Evolutionary conservation across 2,797 vertebrate species (phyloP).

Genomic region (Pipistrellus pipistrellus): DNA sequence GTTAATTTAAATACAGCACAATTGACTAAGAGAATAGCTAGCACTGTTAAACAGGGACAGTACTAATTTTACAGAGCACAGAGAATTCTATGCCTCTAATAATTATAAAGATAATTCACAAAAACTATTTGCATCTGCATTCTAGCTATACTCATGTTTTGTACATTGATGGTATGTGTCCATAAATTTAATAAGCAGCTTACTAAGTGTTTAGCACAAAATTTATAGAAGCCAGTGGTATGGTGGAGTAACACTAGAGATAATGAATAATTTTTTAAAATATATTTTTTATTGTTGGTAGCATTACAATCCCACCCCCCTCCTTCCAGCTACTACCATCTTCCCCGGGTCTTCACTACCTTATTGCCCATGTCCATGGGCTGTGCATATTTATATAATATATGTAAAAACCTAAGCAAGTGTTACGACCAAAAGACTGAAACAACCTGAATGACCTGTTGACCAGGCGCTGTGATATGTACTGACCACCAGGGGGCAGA

Average conservation of each 20-base stretch:
- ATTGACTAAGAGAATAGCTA: not conserved
- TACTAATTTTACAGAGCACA: not conserved
- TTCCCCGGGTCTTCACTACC: too few species aligned
- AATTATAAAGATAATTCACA: constrained; percentile 60
- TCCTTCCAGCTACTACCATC: too few species aligned
- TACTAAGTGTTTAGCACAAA: not conserved
- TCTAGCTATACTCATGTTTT: constrained; percentile 48
- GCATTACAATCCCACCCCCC: too few species aligned
- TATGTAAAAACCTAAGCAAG: too few species aligned
- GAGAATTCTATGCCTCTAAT: not conserved
- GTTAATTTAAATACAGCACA: constrained; percentile 22
- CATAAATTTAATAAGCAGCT: not conserved
- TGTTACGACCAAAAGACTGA: accelerated
- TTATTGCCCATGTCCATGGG: too few species aligned
- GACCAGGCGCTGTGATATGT: too few species aligned
- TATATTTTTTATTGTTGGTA: too few species aligned
- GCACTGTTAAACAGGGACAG: not conserved
- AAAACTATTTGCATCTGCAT: constrained; percentile 48
- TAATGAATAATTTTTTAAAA: not conserved
- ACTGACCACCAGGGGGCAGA: too few species aligned
- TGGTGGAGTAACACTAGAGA: not conserved
- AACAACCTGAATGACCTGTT: too few species aligned
- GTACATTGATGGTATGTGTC: not conserved
- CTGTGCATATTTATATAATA: too few species aligned
- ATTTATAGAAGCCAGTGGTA: not conserved